A percentile compares a stretch with the other conserved stretches of the same genome.
These are phyloP conservation scores for Botia kubotai DNA, from an alignment of 2,797 vertebrate species.

Conservation along the genomic window DNA sequence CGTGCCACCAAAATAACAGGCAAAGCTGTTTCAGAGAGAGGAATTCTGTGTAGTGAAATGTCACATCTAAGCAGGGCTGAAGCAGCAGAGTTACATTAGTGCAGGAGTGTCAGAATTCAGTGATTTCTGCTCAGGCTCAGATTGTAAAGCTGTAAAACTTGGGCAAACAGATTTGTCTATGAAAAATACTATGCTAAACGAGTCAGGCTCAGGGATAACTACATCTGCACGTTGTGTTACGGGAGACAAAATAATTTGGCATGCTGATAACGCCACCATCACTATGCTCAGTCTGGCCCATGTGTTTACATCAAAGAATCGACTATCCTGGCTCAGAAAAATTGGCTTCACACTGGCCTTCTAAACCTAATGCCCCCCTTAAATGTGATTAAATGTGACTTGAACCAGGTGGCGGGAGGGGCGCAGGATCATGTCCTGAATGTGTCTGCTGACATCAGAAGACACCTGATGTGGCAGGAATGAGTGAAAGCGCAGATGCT, in stretches of 20 bases:
- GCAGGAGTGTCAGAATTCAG: background rate
- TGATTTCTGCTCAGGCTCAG: background rate
- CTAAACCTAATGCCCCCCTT: background rate
- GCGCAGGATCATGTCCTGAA: background rate
- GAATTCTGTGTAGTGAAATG: background rate
- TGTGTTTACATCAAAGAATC: background rate
- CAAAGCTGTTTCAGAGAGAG: constrained; percentile 20
- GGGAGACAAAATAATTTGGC: background rate
- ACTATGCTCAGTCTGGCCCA: background rate
- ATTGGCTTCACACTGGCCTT: background rate
- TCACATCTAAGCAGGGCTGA: background rate
- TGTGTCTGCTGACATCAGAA: too few relatives aligned
- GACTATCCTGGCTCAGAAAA: background rate
- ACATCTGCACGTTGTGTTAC: background rate
- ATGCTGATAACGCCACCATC: background rate
- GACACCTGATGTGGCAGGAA: too few relatives aligned
- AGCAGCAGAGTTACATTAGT: background rate
- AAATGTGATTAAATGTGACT: background rate
- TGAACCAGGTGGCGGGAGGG: background rate
- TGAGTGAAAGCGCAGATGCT: too few relatives aligned
- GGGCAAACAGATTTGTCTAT: background rate
- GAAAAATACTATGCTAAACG: background rate
- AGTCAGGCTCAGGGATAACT: background rate
- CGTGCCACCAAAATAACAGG: constrained; percentile 38
- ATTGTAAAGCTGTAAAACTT: background rate